These are phyloP conservation scores for Cryptomyrus ogoouensis DNA, from an alignment of 2,113 vertebrate genomes.

Conservation along the genomic window DNA sequence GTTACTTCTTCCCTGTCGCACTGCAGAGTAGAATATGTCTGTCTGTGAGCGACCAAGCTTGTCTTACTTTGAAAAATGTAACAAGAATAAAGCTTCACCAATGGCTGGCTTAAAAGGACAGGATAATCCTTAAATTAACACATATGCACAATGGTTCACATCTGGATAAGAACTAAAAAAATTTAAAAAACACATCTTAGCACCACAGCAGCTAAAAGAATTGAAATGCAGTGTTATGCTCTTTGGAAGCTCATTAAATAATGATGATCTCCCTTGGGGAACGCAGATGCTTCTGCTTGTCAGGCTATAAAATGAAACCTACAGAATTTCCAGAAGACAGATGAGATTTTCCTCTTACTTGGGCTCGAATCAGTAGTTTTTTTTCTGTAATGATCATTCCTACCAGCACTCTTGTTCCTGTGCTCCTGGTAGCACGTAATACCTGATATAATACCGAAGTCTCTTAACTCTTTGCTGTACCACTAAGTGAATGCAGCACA, in stretches of 20 bases:
- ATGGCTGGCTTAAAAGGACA: neutral
- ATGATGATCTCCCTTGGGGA: neutral
- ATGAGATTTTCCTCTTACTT: neutral
- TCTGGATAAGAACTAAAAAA: neutral
- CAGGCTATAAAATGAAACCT: neutral
- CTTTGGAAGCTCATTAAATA: neutral
- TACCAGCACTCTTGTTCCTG: neutral
- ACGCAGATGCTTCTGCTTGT: neutral
- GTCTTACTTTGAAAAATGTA: neutral
- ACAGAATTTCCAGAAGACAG: neutral
- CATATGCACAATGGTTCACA: neutral
- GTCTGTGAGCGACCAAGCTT: neutral
- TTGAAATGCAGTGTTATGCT: neutral
- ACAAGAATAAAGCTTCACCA: neutral
- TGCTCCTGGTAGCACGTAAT: neutral
- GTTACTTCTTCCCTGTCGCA: neutral
- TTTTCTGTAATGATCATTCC: neutral
- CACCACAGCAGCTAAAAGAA: neutral
- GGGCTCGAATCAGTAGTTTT: neutral
- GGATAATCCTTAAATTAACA: neutral
- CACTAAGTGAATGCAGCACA: neutral
- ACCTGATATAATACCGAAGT: neutral
- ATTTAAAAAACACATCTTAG: neutral
- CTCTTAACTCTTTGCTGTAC: neutral
- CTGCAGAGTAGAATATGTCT: neutral